Evolutionary conservation across 2,113 vertebrate genomes (phyloP), one percentile per base, ranked within the genome.

Genomic region (Ptyas mucosa): DNA sequence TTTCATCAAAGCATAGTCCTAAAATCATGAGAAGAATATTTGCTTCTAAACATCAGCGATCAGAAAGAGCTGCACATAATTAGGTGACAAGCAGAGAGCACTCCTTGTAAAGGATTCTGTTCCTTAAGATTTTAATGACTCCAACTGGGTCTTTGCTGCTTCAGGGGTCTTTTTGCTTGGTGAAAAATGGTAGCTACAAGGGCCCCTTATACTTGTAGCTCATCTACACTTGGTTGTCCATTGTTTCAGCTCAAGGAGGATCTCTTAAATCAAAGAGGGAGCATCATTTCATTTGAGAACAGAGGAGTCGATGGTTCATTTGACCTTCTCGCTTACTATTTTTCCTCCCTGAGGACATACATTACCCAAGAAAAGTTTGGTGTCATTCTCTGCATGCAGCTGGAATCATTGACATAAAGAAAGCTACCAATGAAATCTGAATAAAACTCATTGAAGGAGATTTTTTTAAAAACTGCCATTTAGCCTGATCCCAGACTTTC

Each of bases 1-100:
- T 94, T 94, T 85, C 95, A 95, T 95, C 87, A 93, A 93, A 90
- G 61, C 89, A 51, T 93, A 34, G 93, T 95, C 95, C 88, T 91
- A 81, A 8, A 39, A 14, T 94, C 95, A 95, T 89, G 90, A 93
- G 58, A 1, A 92, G 85, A 85, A 94, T 81, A 49, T 93, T 96
- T 94, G 89, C 90, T 85, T 39, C 69, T 91, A 94, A 93, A 92
- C 87, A 93, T 81, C 88, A 93, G 92, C 94, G 88, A 93, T 49
- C n/a, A 92, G 87, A 89, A 52, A 93, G 55, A 87, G 57, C 21
- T 93, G 87, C 88, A 92, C 20, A 24, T 95, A 91, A 96, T 96
- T 95, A 91, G 86, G 49, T 55, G 14, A 92, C 95, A 94, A 92
- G 61, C 43, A 1, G 90, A 94, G 55, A 64, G 91, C 94, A 90